phyloP scores from a whole-genome alignment of 2,797 vertebrate genomes.

The Fistularia tabacaria region DNA sequence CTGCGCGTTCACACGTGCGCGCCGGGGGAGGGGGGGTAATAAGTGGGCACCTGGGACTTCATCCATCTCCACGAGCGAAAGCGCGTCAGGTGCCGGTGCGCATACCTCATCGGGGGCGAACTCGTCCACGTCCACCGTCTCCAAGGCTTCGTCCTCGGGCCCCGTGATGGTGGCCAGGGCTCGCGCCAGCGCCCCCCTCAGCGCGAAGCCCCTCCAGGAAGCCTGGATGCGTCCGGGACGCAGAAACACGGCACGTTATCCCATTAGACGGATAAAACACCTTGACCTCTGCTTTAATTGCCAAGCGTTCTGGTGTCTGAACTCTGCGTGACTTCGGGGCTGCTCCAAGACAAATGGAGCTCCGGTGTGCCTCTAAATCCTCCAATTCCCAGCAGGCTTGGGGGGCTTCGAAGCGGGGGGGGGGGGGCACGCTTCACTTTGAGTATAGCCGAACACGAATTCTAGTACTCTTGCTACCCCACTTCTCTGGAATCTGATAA shows the following conservation, averaged over 20 bases:
- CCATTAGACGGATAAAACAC: slow-evolving; percentile 97
- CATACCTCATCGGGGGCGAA: slow-evolving; percentile 87
- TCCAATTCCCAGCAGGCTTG: slow-evolving; percentile 75
- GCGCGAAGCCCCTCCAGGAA: slow-evolving; percentile 84
- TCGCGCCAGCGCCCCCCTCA: slow-evolving; percentile 83
- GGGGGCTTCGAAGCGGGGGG: slow-evolving; percentile 2
- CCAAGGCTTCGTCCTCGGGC: slow-evolving; percentile 79
- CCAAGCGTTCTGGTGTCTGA: slow-evolving; percentile 91
- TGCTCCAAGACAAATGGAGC: slow-evolving; percentile 92
- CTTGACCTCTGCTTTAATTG: slow-evolving; percentile 86
- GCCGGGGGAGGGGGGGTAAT: too few relatives aligned
- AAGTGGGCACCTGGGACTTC: too few relatives aligned
- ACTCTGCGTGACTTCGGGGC: slow-evolving; percentile 91
- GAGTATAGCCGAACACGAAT: slow-evolving; percentile 80
- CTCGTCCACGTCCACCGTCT: slow-evolving; percentile 85
- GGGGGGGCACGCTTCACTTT: slow-evolving; percentile 42
- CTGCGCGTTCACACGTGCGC: too few relatives aligned
- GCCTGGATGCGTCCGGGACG: slow-evolving; percentile 83
- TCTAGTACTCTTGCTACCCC: slow-evolving; percentile 81
- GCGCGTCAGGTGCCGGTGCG: slow-evolving; percentile 13
- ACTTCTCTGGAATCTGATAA: slow-evolving; percentile 90
- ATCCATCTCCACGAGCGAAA: slow-evolving; percentile 14
- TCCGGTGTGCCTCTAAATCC: slow-evolving; percentile 85
- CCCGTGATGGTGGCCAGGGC: slow-evolving; percentile 78
- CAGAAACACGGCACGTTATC: slow-evolving; percentile 89